phyloP scores from a whole-genome alignment of 2,113 vertebrate genomes.

The Oryzias curvinotus region DNA sequence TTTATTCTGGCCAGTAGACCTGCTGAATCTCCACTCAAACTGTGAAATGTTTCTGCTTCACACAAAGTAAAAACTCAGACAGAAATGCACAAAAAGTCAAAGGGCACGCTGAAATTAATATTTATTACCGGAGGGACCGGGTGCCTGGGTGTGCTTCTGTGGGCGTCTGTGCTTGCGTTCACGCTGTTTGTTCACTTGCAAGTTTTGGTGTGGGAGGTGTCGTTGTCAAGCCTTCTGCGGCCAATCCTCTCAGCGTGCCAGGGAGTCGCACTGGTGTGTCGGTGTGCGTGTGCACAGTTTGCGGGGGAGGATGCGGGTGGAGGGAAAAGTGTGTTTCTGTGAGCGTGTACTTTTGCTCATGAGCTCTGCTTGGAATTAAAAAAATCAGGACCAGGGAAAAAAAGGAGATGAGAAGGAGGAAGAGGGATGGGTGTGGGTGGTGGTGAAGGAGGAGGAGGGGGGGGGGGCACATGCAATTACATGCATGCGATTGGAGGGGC shows the following conservation, averaged over 20 bases:
- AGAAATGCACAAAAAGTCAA: conserved; percentile 24
- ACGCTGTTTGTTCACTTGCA: conserved; percentile 68
- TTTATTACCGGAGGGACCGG: neutral
- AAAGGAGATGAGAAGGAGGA: conserved; percentile 11
- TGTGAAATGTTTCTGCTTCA: neutral
- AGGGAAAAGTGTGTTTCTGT: conserved; percentile 55
- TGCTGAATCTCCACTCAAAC: neutral
- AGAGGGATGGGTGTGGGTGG: neutral
- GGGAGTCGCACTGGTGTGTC: conserved; percentile 24
- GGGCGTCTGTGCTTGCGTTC: conserved; percentile 39
- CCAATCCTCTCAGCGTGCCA: conserved; percentile 54
- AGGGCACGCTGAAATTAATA: conserved; percentile 13
- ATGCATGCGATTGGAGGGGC: neutral
- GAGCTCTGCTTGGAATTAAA: conserved; percentile 23
- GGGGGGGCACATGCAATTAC: no score
- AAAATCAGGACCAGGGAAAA: conserved; percentile 3
- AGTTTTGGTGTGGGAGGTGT: conserved; percentile 71
- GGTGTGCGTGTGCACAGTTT: conserved; percentile 18
- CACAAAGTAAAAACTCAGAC: conserved; percentile 14
- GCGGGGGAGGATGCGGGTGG: conserved; percentile 67
- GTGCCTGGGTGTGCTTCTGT: conserved; percentile 23
- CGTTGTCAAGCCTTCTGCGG: conserved; percentile 63
- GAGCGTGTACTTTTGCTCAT: conserved; percentile 26
- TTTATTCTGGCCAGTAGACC: no score
- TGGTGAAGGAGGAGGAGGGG: neutral